Conservation (phyloP, 2,797 vertebrate genomes). For the Anolis apletophallus region DNA sequence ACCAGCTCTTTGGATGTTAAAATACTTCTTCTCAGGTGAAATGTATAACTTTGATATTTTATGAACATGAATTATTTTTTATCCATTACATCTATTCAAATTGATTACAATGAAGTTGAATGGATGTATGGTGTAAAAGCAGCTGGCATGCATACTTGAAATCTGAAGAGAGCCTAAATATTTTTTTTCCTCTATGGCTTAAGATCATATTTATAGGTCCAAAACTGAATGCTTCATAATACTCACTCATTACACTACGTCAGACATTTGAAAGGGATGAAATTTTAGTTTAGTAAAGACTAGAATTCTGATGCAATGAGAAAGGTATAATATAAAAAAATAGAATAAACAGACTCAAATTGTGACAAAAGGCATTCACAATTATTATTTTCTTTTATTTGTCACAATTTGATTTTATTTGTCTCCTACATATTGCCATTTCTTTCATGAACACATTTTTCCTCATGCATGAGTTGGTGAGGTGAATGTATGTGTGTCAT, state of each 20-base stretch:
- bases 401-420: background rate
- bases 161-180: background rate
- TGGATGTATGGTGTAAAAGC: background rate
- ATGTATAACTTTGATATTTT: background rate
- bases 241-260: background rate
- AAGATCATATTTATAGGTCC: background rate
- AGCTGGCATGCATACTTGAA: background rate
- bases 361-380: background rate
- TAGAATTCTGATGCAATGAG: background rate
- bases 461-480: background rate
- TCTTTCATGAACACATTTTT: background rate
- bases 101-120: background rate
- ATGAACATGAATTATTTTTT: background rate
- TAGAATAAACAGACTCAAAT: background rate
- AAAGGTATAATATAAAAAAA: background rate
- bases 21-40: constrained; percentile 24
- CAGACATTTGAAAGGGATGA: background rate
- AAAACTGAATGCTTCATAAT: background rate
- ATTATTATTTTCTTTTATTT: no score
- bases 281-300: constrained; percentile 14
- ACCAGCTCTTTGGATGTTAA: background rate
- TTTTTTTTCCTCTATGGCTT: background rate
- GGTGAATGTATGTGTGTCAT: background rate
- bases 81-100: no score
- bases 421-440: background rate